Evolutionary conservation across 2,797 vertebrate species (phyloP).

Genomic region (Falco concolor): DNA sequence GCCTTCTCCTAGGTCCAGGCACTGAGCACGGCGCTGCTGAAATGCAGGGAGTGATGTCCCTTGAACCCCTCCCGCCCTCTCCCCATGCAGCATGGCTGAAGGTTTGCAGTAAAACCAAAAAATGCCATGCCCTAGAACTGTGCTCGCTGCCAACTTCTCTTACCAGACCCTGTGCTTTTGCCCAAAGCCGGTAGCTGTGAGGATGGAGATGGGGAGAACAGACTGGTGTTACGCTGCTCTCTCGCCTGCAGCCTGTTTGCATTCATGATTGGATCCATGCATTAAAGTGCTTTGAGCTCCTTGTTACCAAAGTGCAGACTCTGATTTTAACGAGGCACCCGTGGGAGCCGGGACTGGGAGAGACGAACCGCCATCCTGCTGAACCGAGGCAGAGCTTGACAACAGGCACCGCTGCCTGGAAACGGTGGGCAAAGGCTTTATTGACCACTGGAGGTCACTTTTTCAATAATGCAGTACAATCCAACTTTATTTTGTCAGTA

Average conservation of each 20-base stretch:
- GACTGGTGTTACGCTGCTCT: background rate
- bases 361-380: background rate
- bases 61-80: background rate
- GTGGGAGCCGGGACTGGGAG: constrained; percentile 14
- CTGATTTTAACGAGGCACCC: constrained; percentile 37
- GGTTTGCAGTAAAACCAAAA: background rate
- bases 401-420: constrained; percentile 63
- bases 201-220: background rate
- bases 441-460: constrained; percentile 75
- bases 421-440: constrained; percentile 71
- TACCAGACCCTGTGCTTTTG: background rate
- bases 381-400: constrained; percentile 36
- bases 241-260: constrained; percentile 37
- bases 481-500: constrained; percentile 74
- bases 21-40: background rate
- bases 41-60: background rate
- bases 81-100: background rate
- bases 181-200: background rate
- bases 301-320: constrained; percentile 32
- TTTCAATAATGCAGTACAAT: constrained; percentile 75
- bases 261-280: constrained; percentile 25
- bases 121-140: background rate
- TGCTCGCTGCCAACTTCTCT: background rate
- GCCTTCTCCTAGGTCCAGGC: background rate
- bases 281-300: constrained; percentile 40